Base-by-base conservation (phyloP, 1,140 invertebrate genomes). In the Oreohelix idahoensis region DNA sequence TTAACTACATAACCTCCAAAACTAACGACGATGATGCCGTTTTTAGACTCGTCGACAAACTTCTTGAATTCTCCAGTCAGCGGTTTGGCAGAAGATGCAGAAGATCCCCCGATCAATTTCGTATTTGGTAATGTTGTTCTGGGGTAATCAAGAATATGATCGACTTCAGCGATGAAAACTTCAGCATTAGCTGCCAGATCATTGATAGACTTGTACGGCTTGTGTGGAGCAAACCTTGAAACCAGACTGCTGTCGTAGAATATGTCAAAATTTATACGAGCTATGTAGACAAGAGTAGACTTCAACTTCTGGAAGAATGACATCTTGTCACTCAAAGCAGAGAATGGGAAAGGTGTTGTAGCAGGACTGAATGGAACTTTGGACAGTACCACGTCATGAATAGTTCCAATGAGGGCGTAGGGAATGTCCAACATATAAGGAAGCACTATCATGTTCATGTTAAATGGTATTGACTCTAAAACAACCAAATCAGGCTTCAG, bases 141-240 rank as follows among this genome's bases (percentile, higher is more conserved):
- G 0, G 88, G 83, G 69, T 86, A 88, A 63, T 89, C 87, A 8
- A 88, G 36, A 4, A 87, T 45, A 35, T 84, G 58, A 75, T 89
- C 87, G 0, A 66, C 26, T n/a, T 87, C 85, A 4, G 85, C 35
- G n/a, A 89, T 38, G 69, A 84, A 83, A 0, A 89, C 79, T n/a
- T n/a, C 77, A 63, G 84, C 83, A 32, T 80, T 69, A 11, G 36
- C 23, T 29, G 35, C 32, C 2, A 83, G 20, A 0, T 84, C 74
- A 0, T 39, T 49, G n/a, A 84, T n/a, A 38, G 38, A 49, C 29
- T 51, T 81, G 23, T 69, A 70, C 0, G 83, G 77, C 45, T 73
- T 75, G 38, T 84, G 77, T 49, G 83, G 83, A 20, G 83, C 83
- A 36, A 51, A 74, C 32, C 17, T 76, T 23, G 53, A 69, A 1